A percentile compares a stretch with the other conserved stretches of the same genome.
These are phyloP conservation scores for Lethenteron reissneri DNA, from an alignment of 2,113 vertebrate genomes.

Conservation along the genomic window DNA sequence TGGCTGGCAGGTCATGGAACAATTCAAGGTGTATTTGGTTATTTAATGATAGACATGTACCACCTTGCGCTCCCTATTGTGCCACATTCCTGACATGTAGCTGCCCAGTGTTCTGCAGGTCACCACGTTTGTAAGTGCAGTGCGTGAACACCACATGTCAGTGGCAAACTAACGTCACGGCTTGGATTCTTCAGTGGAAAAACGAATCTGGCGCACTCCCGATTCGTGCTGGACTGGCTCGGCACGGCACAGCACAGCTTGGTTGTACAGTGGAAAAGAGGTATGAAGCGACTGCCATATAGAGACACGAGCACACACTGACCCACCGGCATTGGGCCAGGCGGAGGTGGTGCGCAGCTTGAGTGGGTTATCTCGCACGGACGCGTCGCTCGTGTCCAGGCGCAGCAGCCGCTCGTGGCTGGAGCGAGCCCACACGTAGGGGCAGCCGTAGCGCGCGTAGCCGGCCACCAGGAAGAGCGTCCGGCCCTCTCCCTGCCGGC, in stretches of 20 bases:
- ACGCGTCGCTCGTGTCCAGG: conserved; percentile 25
- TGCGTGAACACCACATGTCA: too few species aligned
- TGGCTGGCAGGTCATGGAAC: too few species aligned
- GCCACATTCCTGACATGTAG: too few species aligned
- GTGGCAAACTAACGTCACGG: too few species aligned
- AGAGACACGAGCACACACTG: neutral
- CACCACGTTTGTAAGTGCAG: too few species aligned
- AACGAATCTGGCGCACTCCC: neutral
- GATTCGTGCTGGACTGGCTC: neutral
- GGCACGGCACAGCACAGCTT: neutral
- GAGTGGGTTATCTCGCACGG: conserved; percentile 34
- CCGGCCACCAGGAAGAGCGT: conserved; percentile 38
- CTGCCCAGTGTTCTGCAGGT: too few species aligned
- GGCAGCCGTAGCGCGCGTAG: conserved; percentile 34
- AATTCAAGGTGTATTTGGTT: too few species aligned
- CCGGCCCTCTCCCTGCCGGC: conserved; percentile 10
- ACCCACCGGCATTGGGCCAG: conserved; percentile 25
- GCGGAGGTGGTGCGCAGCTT: conserved; percentile 31
- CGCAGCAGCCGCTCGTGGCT: conserved; percentile 34
- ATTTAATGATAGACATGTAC: too few species aligned
- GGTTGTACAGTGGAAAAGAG: neutral
- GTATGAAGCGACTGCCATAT: neutral
- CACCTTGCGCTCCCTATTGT: too few species aligned
- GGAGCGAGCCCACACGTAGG: conserved; percentile 39
- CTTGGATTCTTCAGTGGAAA: neutral